Evolutionary conservation across 2,113 vertebrate species (phyloP).

Genomic region (Amia ocellicauda): DNA sequence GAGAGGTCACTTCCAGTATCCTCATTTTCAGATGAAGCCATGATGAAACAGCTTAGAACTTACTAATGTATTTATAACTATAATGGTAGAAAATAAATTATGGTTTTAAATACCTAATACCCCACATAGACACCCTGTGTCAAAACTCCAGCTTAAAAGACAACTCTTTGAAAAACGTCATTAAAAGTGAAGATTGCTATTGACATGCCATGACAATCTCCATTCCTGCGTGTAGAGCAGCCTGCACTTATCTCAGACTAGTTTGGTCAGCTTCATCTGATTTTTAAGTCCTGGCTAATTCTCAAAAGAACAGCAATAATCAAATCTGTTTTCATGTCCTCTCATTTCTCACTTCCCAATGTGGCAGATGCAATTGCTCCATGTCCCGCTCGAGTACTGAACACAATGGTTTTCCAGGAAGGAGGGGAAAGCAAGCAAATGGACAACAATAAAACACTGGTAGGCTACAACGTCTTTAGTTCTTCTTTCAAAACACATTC

Average conservation of each 20-base stretch:
- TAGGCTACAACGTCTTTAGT: slow-evolving; percentile 6
- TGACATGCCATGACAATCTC: slow-evolving; percentile 49
- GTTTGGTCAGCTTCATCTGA: slow-evolving; percentile 22
- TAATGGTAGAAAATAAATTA: slow-evolving; percentile 15
- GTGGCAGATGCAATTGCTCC: not conserved
- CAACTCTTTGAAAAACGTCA: slow-evolving; percentile 34
- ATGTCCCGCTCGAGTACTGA: not conserved
- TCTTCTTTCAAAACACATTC: not conserved
- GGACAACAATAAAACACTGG: not conserved
- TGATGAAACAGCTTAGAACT: slow-evolving; percentile 32
- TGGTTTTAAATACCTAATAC: slow-evolving; percentile 20
- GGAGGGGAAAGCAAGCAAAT: too few species aligned
- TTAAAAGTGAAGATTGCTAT: slow-evolving; percentile 27
- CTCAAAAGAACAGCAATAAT: not conserved
- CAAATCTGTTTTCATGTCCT: not conserved
- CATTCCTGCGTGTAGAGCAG: slow-evolving; percentile 34
- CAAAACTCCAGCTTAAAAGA: too few species aligned
- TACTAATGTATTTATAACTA: slow-evolving; percentile 10
- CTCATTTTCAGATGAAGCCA: slow-evolving; percentile 58
- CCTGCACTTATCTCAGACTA: slow-evolving; percentile 14
- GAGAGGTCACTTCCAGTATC: slow-evolving; percentile 59
- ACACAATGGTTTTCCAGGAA: too few species aligned
- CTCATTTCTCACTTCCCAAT: not conserved
- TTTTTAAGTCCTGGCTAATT: not conserved
- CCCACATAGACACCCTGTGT: slow-evolving; percentile 32